Base-by-base conservation (phyloP, 2,113 vertebrate genomes). In the Sphaerodactylus townsendi region DNA sequence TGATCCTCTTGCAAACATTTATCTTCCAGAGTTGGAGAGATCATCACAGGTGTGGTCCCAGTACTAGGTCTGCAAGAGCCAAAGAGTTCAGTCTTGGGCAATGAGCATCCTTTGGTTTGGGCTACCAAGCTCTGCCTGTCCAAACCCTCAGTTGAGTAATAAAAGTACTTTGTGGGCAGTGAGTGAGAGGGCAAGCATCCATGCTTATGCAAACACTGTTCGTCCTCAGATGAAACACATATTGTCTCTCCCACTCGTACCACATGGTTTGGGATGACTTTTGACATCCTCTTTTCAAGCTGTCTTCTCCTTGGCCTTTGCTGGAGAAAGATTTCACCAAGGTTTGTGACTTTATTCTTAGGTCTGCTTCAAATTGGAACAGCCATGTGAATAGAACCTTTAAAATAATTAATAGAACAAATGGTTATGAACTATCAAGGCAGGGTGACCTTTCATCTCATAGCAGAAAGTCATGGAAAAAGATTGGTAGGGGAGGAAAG, bases 201-300 rank as follows among this genome's bases (percentile, higher is more conserved):
- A 0, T 3, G 21, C 0, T 79, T 56, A 39, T 10, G 80, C 50
- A 90, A 87, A 66, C 46, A 78, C 77, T 81, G 72, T 1, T 93
- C 91, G 81, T 91, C 92, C 15, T 84, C 92, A 0, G 93, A 82
- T 84, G 95, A 92, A 83, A 97, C 79, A 0, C 95, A 89, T 50
- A 97, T 91, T 0, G 92, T 96, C 86, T 98, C 96, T 14, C 97
- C 97, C 30, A 97, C 96, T 25, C 95, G 95, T 77, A 97, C 19
- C 82, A 97, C 94, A 21, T 97, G 97, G 84, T 59, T 95, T 70
- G 96, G 95, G 53, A 97, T 91, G 62, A 95, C 92, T 77, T 96
- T 96, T 0, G 96, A 95, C 96, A 97, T 96, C 77, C 2, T 23
- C 64, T 48, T 83, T 90, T 87, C 90, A 71, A 82, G 56, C 3